Percentiles rank a stretch among this genome's conserved stretches.
These are phyloP conservation scores for Drosophila robusta DNA, from an alignment of 2,888 invertebrate species.

Conservation along the genomic window DNA sequence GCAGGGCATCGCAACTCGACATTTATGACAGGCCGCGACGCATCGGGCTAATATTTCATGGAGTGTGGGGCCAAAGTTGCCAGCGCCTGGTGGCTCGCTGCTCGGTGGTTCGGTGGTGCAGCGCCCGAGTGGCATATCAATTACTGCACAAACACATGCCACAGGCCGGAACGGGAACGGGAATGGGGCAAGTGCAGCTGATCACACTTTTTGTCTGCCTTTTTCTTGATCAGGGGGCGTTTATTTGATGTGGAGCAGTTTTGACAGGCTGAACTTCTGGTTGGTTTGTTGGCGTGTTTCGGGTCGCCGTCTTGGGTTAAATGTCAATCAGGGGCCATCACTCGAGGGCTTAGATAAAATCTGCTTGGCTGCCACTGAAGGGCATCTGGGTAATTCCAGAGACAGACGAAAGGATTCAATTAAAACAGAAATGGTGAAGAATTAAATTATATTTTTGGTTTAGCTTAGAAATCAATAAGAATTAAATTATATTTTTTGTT, in stretches of 20 bases:
- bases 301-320: conserved; percentile 37
- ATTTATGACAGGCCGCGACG: conserved; percentile 77
- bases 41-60: conserved; percentile 75
- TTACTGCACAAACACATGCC: conserved; percentile 83
- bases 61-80: conserved; percentile 58
- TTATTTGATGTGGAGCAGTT: conserved; percentile 40
- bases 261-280: conserved; percentile 69
- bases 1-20: conserved; percentile 51
- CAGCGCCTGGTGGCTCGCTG: conserved; percentile 4
- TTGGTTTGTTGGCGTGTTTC: conserved; percentile 11
- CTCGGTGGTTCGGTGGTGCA: conserved; percentile 29
- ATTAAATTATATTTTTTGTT: too few species aligned
- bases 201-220: conserved; percentile 64
- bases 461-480: too few species aligned
- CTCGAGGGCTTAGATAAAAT: conserved; percentile 7
- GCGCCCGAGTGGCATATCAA: conserved; percentile 81
- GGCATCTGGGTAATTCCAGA: neutral
- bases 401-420: too few species aligned
- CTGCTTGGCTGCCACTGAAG: neutral
- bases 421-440: too few species aligned
- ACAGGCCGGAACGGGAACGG: conserved; percentile 23
- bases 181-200: conserved; percentile 75
- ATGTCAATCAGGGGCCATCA: conserved; percentile 69
- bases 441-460: too few species aligned
- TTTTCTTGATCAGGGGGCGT: neutral